phyloP scores from a whole-genome alignment of 2,113 vertebrate species.

The Silurus meridionalis region DNA sequence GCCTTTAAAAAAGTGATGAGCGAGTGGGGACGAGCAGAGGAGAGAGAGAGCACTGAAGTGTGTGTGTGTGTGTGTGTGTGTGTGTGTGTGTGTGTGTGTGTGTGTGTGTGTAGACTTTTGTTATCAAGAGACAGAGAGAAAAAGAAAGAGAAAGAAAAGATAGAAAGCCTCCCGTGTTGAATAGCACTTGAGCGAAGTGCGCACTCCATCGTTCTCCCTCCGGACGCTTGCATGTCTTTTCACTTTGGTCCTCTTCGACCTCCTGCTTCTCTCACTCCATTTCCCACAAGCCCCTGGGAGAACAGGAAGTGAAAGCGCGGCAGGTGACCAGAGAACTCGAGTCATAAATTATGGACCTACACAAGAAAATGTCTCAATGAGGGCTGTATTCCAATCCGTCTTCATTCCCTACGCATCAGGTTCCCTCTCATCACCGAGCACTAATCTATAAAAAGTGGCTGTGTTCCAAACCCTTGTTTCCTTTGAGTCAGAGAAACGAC shows the following conservation, averaged over 20 bases:
- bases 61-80: neutral
- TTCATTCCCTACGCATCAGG: neutral
- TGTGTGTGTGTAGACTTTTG: neutral
- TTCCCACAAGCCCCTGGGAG: conserved; percentile 56
- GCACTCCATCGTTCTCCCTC: conserved; percentile 76
- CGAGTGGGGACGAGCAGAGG: neutral
- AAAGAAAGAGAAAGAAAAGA: conserved; percentile 12
- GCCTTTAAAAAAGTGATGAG: conserved; percentile 41
- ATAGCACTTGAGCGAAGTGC: conserved; percentile 82
- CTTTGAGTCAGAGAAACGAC: neutral
- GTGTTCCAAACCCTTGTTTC: neutral
- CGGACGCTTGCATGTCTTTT: conserved; percentile 88
- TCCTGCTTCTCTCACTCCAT: conserved; percentile 79
- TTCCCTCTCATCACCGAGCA: neutral
- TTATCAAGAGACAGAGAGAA: neutral
- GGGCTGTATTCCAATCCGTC: neutral
- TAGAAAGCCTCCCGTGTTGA: conserved; percentile 70
- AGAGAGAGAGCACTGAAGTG: neutral
- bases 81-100: neutral
- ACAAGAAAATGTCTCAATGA: conserved; percentile 10
- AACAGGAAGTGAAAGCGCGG: conserved; percentile 46
- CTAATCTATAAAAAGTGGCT: neutral
- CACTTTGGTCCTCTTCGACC: conserved; percentile 75
- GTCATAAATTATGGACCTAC: conserved; percentile 64
- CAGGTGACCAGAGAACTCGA: conserved; percentile 47